Conservation (phyloP, 2,888 invertebrate species). For the Pelosia muscerda region DNA sequence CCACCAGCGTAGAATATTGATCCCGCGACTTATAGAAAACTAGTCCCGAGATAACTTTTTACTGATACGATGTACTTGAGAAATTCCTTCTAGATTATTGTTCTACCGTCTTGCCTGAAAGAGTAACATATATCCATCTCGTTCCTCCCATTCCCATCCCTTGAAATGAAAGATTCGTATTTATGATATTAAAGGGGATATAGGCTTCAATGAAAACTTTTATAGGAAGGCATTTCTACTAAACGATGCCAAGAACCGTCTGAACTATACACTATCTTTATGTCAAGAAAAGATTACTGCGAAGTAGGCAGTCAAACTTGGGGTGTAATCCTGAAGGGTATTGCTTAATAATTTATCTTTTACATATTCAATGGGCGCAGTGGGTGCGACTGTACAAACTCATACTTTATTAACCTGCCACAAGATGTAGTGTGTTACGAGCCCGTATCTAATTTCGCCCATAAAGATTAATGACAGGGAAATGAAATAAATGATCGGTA, state of each 20-base stretch:
- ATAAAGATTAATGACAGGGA: slow-evolving; percentile 43
- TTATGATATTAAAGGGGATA: background rate
- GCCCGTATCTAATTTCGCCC: slow-evolving; percentile 40
- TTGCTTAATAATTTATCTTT: slow-evolving; percentile 79
- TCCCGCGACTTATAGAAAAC: too few species aligned
- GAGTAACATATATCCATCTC: background rate
- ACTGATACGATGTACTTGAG: background rate
- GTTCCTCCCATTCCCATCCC: too few species aligned
- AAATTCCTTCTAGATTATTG: background rate
- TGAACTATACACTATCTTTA: background rate
- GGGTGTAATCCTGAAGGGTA: slow-evolving; percentile 54
- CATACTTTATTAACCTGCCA: slow-evolving; percentile 74
- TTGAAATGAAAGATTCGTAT: too few species aligned
- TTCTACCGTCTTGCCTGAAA: background rate
- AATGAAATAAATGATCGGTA: slow-evolving; percentile 17
- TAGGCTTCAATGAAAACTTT: background rate
- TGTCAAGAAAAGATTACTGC: slow-evolving; percentile 16
- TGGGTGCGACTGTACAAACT: slow-evolving; percentile 49
- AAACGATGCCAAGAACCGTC: background rate
- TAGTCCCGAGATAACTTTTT: too few species aligned
- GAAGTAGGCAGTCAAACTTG: slow-evolving; percentile 47
- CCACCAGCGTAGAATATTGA: too few species aligned
- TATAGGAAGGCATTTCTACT: background rate
- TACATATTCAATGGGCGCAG: slow-evolving; percentile 68
- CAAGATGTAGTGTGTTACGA: slow-evolving; percentile 52